Conservation (phyloP, 2,888 invertebrate genomes). For the Disparrhopalites patrizii region DNA sequence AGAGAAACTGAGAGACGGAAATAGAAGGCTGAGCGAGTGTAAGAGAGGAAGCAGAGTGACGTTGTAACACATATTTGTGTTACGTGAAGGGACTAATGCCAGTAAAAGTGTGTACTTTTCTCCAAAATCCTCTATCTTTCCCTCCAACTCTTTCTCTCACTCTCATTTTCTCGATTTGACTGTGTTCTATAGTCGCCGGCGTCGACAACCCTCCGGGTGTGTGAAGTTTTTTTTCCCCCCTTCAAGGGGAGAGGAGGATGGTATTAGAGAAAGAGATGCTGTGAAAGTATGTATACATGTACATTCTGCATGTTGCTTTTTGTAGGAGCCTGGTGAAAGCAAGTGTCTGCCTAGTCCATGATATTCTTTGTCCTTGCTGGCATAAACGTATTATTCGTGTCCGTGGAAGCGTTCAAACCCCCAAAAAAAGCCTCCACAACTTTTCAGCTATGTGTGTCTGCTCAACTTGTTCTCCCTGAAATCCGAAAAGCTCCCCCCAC, state of each 20-base stretch:
- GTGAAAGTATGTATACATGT: neutral
- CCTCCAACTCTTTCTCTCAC: neutral
- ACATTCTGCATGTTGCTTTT: too few species aligned
- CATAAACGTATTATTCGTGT: constrained; percentile 10
- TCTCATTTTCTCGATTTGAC: too few species aligned
- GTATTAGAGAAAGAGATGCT: neutral
- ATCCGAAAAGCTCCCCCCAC: neutral
- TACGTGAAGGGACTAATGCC: neutral
- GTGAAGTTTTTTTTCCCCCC: neutral
- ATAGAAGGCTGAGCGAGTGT: too few species aligned
- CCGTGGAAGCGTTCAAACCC: neutral
- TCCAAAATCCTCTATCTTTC: too few species aligned
- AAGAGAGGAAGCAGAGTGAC: neutral
- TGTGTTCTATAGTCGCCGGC: too few species aligned
- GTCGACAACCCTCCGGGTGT: neutral
- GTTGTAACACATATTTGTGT: neutral
- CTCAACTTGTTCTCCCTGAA: neutral
- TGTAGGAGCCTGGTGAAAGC: too few species aligned
- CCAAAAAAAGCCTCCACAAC: neutral
- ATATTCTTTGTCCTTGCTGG: constrained; percentile 2
- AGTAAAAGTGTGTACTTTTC: constrained; percentile 5
- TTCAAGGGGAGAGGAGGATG: neutral
- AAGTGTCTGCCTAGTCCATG: too few species aligned
- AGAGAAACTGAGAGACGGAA: neutral
- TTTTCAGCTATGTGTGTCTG: neutral